Conservation (phyloP, 2,113 vertebrate genomes). For the Coptodon rendalli region DNA sequence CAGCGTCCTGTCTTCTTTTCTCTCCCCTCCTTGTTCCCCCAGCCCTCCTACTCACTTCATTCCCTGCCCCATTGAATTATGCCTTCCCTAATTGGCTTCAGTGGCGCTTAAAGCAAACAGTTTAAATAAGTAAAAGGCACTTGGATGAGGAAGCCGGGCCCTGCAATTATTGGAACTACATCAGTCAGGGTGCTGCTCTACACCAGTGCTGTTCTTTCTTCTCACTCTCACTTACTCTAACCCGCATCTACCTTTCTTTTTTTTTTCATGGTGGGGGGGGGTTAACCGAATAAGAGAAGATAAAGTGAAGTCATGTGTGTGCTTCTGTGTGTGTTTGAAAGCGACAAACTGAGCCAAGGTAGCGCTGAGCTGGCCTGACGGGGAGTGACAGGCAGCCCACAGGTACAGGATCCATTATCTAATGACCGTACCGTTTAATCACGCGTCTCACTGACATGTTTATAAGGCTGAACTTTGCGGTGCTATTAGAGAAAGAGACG, state of each 20-base stretch:
- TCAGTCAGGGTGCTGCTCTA: conserved; percentile 63
- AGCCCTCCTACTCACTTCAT: conserved; percentile 21
- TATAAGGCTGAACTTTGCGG: conserved; percentile 99
- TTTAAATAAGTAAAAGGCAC: conserved; percentile 78
- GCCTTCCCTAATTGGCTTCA: conserved; percentile 72
- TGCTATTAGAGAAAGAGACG: conserved; percentile 81
- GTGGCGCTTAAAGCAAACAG: conserved; percentile 75
- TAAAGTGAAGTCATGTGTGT: background rate
- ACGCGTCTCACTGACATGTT: conserved; percentile 89
- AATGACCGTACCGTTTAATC: conserved; percentile 91
- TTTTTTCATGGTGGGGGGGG: background rate
- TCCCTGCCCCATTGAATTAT: conserved; percentile 70
- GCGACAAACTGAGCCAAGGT: background rate
- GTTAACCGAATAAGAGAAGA: background rate
- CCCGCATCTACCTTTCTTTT: background rate
- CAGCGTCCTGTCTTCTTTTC: background rate
- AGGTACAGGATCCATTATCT: conserved; percentile 82
- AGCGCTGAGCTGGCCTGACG: conserved; percentile 23
- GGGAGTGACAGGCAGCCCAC: conserved; percentile 82
- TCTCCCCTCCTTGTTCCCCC: background rate
- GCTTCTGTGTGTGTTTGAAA: background rate
- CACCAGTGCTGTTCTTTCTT: background rate
- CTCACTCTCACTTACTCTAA: background rate
- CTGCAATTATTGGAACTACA: conserved; percentile 79
- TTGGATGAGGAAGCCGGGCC: conserved; percentile 66